These are phyloP conservation scores for Mesorhabditis spiculigera DNA, from an alignment of 2,888 invertebrate species.

Conservation along the genomic window DNA sequence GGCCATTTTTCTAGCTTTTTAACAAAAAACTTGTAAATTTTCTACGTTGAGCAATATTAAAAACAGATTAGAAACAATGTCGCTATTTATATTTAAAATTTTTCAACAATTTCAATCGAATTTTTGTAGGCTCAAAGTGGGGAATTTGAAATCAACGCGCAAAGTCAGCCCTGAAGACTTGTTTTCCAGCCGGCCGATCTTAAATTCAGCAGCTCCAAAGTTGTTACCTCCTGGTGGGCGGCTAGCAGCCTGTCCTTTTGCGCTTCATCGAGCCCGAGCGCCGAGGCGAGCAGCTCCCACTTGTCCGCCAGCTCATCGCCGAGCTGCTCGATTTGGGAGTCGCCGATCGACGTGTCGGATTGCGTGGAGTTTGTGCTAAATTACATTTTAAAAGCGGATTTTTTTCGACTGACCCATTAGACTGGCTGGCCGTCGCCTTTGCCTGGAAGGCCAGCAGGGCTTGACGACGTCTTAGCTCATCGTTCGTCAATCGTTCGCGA, in stretches of 20 bases:
- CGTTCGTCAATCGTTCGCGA: not conserved
- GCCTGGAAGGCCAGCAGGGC: not conserved
- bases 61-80: not conserved
- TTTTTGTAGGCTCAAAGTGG: too few species aligned
- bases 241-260: not conserved
- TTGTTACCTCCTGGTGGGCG: not conserved
- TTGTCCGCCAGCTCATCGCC: not conserved
- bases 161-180: too few species aligned
- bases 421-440: not conserved
- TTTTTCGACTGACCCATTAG: too few species aligned
- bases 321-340: not conserved
- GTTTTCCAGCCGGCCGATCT: too few species aligned
- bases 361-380: not conserved
- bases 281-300: not conserved
- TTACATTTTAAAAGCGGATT: too few species aligned
- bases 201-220: too few species aligned
- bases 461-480: not conserved
- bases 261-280: not conserved
- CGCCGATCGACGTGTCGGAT: not conserved
- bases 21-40: not conserved
- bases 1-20: too few species aligned
- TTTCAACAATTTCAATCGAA: too few species aligned
- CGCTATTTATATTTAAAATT: too few species aligned
- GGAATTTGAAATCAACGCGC: too few species aligned
- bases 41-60: not conserved